phyloP scores from a whole-genome alignment of 2,888 invertebrate species.

The Steinernema carpocapsae region DNA sequence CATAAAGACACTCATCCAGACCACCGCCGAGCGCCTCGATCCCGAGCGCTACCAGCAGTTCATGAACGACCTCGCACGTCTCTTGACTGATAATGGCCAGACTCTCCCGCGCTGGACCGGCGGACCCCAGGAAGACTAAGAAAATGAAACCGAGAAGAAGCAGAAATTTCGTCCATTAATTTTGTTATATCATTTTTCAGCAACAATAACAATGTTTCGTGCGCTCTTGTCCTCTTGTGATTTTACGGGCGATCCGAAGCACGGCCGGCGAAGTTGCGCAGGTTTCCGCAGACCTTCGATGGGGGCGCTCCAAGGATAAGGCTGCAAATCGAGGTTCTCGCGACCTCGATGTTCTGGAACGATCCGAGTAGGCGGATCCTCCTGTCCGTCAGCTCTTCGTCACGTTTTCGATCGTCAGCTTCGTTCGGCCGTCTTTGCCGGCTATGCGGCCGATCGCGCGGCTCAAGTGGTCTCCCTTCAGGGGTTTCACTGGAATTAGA shows the following conservation, averaged over 20 bases:
- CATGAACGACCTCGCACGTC: no score
- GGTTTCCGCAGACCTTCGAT: constrained; percentile 94
- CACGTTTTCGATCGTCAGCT: constrained; percentile 97
- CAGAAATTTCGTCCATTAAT: no score
- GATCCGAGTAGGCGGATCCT: constrained; percentile 97
- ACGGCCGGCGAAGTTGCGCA: constrained; percentile 83
- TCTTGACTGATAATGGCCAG: no score
- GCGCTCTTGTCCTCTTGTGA: no score
- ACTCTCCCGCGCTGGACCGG: no score
- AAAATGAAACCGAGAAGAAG: no score
- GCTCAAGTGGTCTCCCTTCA: constrained; percentile 87
- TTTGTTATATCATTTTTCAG: no score
- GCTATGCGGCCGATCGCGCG: constrained; percentile 96
- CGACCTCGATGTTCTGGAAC: constrained; percentile 92
- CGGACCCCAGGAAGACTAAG: no score
- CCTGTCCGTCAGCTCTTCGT: constrained; percentile 93
- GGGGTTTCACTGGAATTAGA: constrained; percentile 53
- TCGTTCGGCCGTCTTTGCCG: constrained; percentile 86
- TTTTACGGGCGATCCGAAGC: constrained; percentile 83
- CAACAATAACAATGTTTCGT: no score
- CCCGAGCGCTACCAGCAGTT: no score
- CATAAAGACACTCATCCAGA: no score
- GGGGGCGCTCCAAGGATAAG: constrained; percentile 93
- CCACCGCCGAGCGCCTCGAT: no score
- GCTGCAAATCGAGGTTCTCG: constrained; percentile 91